Conservation (phyloP, 2,797 vertebrate species). For the Malacoctenus gilli region DNA sequence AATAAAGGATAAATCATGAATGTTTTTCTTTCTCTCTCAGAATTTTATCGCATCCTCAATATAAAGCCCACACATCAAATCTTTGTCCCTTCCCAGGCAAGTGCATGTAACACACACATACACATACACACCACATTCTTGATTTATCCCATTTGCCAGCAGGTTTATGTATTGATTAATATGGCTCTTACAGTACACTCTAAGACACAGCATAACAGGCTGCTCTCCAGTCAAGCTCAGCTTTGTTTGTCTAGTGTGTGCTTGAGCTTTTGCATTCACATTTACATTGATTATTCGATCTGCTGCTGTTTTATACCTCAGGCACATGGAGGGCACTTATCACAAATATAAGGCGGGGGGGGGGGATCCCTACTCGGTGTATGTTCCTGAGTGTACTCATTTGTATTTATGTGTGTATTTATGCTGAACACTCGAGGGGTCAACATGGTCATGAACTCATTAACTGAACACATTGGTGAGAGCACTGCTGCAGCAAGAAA, state of each 20-base stretch:
- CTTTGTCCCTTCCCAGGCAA: conserved; percentile 10
- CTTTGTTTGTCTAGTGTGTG: conserved; percentile 17
- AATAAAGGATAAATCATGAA: conserved; percentile 54
- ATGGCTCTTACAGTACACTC: conserved; percentile 47
- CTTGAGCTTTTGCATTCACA: conserved; percentile 32
- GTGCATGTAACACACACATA: background rate
- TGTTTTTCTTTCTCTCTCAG: conserved; percentile 46
- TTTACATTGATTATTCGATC: conserved; percentile 57
- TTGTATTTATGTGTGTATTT: conserved; percentile 21
- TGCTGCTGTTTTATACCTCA: conserved; percentile 24
- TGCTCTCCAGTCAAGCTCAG: conserved; percentile 45
- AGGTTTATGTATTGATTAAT: conserved; percentile 68
- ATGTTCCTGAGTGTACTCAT: background rate
- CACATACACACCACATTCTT: conserved; percentile 2
- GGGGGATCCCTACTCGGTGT: background rate
- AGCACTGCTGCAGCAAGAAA: conserved; percentile 18
- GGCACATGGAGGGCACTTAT: conserved; percentile 40
- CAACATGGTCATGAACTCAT: conserved; percentile 50
- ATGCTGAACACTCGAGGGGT: conserved; percentile 33
- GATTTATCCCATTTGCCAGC: conserved; percentile 33
- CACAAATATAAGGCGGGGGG: conserved; percentile 29
- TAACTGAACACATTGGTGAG: conserved; percentile 42
- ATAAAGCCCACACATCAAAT: conserved; percentile 50
- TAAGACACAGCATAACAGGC: no score
- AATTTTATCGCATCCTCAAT: conserved; percentile 42